These are phyloP conservation scores for Malurus leucopterus DNA, from an alignment of 2,797 vertebrate species.

Conservation along the genomic window DNA sequence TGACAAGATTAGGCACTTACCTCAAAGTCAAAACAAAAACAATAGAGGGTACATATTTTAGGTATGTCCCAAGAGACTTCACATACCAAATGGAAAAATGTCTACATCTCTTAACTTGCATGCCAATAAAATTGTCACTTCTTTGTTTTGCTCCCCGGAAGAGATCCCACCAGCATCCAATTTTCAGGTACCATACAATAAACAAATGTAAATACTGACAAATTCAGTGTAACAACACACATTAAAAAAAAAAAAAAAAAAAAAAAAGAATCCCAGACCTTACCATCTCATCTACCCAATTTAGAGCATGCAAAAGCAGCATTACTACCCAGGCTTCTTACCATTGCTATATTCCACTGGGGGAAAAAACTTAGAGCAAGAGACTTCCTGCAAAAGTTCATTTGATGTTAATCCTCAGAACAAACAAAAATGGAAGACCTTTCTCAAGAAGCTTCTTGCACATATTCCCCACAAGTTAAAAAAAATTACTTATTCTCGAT, in stretches of 20 bases:
- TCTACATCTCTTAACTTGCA: rapidly evolving
- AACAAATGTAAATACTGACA: neutral
- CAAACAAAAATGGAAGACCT: neutral
- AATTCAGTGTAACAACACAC: neutral
- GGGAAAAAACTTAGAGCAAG: neutral
- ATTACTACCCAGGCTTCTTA: neutral
- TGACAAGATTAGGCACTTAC: neutral
- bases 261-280: neutral
- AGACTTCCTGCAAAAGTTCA: neutral
- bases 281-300: neutral
- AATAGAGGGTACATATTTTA: neutral
- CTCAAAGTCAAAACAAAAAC: neutral
- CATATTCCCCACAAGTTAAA: neutral
- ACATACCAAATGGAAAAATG: neutral
- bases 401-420: neutral
- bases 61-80: neutral
- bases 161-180: neutral
- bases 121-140: neutral
- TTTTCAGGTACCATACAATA: neutral
- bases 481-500: neutral
- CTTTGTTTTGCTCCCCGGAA: neutral
- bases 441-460: neutral
- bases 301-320: neutral
- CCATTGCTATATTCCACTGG: neutral
- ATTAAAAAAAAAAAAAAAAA: neutral